These are phyloP conservation scores for Leptinotarsa haldemani DNA, from an alignment of 2,888 invertebrate species.

Conservation along the genomic window DNA sequence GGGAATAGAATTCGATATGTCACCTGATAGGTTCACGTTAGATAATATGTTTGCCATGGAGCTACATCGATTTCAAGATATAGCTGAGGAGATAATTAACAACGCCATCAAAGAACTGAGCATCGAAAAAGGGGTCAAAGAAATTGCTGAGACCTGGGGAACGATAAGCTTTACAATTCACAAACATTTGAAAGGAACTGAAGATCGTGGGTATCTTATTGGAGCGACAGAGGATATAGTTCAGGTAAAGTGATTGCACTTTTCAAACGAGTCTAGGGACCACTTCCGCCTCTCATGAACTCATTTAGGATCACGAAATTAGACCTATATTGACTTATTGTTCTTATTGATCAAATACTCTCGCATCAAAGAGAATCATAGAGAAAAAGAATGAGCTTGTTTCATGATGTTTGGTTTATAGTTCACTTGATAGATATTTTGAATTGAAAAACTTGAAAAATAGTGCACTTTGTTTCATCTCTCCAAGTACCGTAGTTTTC, in stretches of 20 bases:
- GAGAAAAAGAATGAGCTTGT: too few relatives aligned
- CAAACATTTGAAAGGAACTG: conserved; percentile 77
- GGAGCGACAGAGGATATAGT: conserved; percentile 87
- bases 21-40: conserved; percentile 85
- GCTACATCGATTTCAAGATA: conserved; percentile 82
- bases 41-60: conserved; percentile 96
- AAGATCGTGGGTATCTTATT: conserved; percentile 76
- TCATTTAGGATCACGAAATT: too few relatives aligned
- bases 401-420: too few relatives aligned
- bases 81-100: conserved; percentile 87
- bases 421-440: too few relatives aligned
- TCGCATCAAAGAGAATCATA: too few relatives aligned
- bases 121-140: conserved; percentile 90
- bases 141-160: conserved; percentile 83
- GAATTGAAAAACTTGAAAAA: too few relatives aligned
- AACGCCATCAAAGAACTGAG: conserved; percentile 90
- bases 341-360: too few relatives aligned
- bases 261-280: too few relatives aligned
- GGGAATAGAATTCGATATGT: conserved; percentile 86
- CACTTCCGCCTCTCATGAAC: too few relatives aligned
- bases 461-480: too few relatives aligned
- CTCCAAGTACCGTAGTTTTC: too few relatives aligned
- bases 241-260: conserved; percentile 59
- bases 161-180: conserved; percentile 73
- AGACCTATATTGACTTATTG: too few relatives aligned